These are phyloP conservation scores for Ophioderma brevispina DNA, from an alignment of 35 echinoderm and acorn worm genomes.

Conservation along the genomic window DNA sequence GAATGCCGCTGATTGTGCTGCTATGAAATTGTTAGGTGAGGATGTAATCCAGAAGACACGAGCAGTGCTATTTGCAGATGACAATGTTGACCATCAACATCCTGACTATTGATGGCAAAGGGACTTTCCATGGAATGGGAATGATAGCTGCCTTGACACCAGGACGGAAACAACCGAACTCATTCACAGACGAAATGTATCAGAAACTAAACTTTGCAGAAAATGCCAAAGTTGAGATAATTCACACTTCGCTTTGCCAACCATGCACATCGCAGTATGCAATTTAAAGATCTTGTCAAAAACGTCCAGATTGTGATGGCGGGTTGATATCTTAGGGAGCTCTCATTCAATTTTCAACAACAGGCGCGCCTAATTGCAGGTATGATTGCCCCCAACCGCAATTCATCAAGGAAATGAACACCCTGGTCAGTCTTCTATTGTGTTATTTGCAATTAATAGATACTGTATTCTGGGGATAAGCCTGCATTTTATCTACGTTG, in stretches of 20 bases:
- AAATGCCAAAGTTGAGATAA: conserved; percentile 30
- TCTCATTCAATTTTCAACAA: conserved; percentile 28
- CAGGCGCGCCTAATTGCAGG: conserved; percentile 30
- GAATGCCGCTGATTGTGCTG: conserved; percentile 54
- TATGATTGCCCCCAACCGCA: conserved; percentile 52
- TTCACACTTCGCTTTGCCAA: conserved; percentile 41
- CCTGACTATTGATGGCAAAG: conserved; percentile 65
- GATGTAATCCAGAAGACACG: conserved; percentile 44
- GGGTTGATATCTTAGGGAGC: conserved; percentile 58
- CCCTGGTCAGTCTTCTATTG: no score
- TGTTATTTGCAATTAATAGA: no score
- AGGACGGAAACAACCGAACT: conserved; percentile 2
- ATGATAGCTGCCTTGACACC: conserved; percentile 70
- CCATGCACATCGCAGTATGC: conserved; percentile 32
- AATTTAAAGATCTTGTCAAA: conserved; percentile 36
- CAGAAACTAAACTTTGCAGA: conserved; percentile 32
- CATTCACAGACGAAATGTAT: conserved; percentile 31
- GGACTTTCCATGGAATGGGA: conserved; percentile 80
- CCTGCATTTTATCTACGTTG: conserved; percentile 62
- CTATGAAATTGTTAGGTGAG: conserved; percentile 41
- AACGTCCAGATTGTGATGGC: background rate
- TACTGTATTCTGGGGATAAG: no score
- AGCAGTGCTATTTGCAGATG: conserved; percentile 32
- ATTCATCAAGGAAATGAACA: conserved; percentile 26
- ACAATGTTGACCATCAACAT: conserved; percentile 83